These are phyloP conservation scores for Darwinula stevensoni DNA, from an alignment of 2,888 invertebrate genomes.

Conservation along the genomic window DNA sequence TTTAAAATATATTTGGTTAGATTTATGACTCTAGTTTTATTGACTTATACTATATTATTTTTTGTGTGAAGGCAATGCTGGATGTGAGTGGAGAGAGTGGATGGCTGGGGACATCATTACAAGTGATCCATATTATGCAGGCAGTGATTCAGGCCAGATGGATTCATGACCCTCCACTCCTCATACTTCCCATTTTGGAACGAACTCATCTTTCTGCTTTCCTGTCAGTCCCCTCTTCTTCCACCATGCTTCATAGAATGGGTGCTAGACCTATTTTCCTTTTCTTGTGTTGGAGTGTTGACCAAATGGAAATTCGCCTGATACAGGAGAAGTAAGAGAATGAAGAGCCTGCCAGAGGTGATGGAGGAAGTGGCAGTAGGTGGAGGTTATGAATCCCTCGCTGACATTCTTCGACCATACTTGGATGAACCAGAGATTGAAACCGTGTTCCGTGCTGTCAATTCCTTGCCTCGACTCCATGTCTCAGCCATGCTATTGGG, in stretches of 20 bases:
- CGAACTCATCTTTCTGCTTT: neutral
- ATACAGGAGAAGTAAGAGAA: neutral
- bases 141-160: conserved; percentile 71
- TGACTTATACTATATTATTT: conserved; percentile 4
- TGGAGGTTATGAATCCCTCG: conserved; percentile 28
- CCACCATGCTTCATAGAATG: neutral
- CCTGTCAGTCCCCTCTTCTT: neutral
- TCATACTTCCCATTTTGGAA: conserved; percentile 4
- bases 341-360: conserved; percentile 24
- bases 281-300: neutral
- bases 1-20: conserved; percentile 4
- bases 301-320: neutral
- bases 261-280: neutral
- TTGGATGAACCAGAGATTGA: conserved; percentile 36
- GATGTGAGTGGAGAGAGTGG: conserved; percentile 71
- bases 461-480: too few relatives aligned
- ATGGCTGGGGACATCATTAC: conserved; percentile 52
- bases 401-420: conserved; percentile 27
- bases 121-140: conserved; percentile 41
- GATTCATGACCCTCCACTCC: conserved; percentile 22
- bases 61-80: conserved; percentile 52
- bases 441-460: conserved; percentile 23
- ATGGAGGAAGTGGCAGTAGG: conserved; percentile 19
- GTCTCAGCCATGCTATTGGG: too few relatives aligned
- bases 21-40: conserved; percentile 1